Percentiles rank a stretch among this genome's conserved stretches.
These are phyloP conservation scores for Ptychadena robeensis DNA, from an alignment of 2,797 vertebrate species.

Conservation along the genomic window DNA sequence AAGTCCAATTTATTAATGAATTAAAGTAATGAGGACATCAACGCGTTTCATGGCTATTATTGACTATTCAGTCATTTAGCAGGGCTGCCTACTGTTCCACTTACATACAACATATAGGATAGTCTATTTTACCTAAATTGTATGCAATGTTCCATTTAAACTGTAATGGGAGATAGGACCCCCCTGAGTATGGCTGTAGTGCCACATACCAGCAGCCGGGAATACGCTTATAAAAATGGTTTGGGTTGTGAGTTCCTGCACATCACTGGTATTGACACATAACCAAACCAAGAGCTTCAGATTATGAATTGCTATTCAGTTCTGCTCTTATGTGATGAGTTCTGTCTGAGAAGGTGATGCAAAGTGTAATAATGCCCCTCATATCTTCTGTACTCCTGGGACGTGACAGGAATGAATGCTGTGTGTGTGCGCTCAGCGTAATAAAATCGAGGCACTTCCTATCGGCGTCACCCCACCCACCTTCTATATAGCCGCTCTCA, in stretches of 20 bases:
- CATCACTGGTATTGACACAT: background rate
- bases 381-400: background rate
- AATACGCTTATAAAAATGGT: background rate
- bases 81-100: too few species aligned
- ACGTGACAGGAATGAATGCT: constrained; percentile 4
- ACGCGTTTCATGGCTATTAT: too few species aligned
- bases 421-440: background rate
- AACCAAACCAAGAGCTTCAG: background rate
- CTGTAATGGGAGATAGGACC: too few species aligned
- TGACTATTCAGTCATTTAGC: too few species aligned
- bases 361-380: background rate
- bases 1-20: too few species aligned
- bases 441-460: constrained; percentile 12
- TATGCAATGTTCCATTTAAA: too few species aligned
- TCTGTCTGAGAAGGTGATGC: background rate
- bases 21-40: too few species aligned
- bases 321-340: background rate
- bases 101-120: too few species aligned
- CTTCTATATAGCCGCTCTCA: background rate
- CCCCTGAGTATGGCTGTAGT: too few species aligned
- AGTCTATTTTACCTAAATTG: too few species aligned
- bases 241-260: background rate
- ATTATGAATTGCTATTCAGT: background rate
- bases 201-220: too few species aligned
- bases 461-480: background rate